Conservation (phyloP, 2,888 invertebrate genomes). For the Bugula neritina region DNA sequence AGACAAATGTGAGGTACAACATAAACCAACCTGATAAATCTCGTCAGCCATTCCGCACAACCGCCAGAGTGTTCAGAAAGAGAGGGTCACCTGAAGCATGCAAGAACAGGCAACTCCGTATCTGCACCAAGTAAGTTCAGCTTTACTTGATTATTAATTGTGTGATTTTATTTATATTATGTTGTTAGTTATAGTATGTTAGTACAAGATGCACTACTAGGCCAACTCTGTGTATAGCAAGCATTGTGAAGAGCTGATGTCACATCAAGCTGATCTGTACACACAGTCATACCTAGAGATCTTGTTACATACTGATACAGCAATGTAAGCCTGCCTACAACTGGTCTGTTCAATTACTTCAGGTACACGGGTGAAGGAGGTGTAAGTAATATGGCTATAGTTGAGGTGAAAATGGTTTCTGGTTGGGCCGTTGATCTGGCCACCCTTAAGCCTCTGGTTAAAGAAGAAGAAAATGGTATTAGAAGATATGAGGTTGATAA, state of each 20-base stretch:
- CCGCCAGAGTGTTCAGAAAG: constrained; percentile 36
- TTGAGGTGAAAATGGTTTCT: constrained; percentile 81
- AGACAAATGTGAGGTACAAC: constrained; percentile 25
- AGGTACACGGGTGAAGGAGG: constrained; percentile 49
- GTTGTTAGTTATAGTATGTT: too few relatives aligned
- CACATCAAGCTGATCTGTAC: too few relatives aligned
- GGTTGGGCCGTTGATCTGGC: constrained; percentile 76
- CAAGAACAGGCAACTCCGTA: constrained; percentile 14
- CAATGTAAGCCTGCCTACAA: too few relatives aligned
- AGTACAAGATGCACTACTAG: too few relatives aligned
- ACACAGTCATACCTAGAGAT: too few relatives aligned
- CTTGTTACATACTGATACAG: too few relatives aligned
- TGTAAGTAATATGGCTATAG: constrained; percentile 79
- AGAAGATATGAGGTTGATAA: constrained; percentile 34
- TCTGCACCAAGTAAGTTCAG: constrained; percentile 14
- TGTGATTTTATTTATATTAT: neutral
- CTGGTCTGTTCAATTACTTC: too few relatives aligned
- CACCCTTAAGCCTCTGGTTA: constrained; percentile 57
- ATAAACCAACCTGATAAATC: constrained; percentile 4
- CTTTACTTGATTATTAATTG: neutral
- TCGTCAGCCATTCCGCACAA: constrained; percentile 22
- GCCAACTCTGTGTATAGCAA: too few relatives aligned
- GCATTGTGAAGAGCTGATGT: too few relatives aligned
- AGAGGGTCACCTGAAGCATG: neutral
- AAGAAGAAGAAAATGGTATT: constrained; percentile 28